phyloP scores from a whole-genome alignment of 2,888 invertebrate species.

The Oxytorus armatus region DNA sequence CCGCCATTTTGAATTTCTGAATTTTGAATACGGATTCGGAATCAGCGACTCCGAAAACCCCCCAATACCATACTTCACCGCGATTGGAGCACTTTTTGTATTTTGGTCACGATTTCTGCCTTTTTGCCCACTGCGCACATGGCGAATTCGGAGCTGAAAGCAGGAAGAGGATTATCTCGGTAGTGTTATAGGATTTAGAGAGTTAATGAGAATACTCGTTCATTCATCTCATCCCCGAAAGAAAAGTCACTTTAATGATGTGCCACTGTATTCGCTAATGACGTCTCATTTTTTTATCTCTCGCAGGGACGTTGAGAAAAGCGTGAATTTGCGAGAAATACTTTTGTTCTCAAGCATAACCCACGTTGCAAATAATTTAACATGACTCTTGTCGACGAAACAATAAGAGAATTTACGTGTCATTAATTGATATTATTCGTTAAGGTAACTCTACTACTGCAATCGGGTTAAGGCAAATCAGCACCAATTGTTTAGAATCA shows the following conservation, averaged over 20 bases:
- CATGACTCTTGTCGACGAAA: neutral
- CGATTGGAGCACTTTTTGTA: too few relatives aligned
- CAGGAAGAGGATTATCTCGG: neutral
- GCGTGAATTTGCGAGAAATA: neutral
- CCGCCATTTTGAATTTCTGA: too few relatives aligned
- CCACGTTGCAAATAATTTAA: neutral
- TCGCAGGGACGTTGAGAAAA: neutral
- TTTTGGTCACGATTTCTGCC: too few relatives aligned
- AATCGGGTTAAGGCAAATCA: too few relatives aligned
- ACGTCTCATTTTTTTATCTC: neutral
- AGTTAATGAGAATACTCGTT: conserved; percentile 1
- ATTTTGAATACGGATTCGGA: too few relatives aligned
- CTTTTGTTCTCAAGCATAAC: neutral
- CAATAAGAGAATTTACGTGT: neutral
- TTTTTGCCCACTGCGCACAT: too few relatives aligned
- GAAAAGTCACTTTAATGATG: conserved; percentile 22
- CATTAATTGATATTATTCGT: neutral
- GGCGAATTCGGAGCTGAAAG: neutral
- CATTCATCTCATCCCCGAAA: neutral
- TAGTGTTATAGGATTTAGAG: neutral
- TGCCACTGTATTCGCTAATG: conserved; percentile 32
- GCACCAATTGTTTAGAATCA: too few relatives aligned
- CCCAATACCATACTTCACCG: too few relatives aligned
- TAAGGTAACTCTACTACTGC: too few relatives aligned
- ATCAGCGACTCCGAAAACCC: too few relatives aligned